Conservation (phyloP, 2,888 invertebrate genomes). For the Eilema griseolum region DNA sequence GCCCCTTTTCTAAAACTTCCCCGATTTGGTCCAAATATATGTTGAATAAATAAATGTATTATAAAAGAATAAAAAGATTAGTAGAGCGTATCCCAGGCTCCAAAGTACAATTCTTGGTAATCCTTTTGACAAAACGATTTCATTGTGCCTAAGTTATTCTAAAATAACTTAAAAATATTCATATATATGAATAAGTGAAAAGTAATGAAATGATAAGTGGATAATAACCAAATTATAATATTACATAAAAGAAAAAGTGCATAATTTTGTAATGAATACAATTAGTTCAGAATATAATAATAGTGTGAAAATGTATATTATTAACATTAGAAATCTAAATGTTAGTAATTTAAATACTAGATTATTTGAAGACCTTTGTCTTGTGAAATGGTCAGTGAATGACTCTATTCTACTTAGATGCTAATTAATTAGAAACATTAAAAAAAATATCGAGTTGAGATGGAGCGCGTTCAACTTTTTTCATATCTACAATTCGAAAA, state of each 20-base stretch:
- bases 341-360: not conserved
- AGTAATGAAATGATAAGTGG: not conserved
- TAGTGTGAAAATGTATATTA: constrained; percentile 7
- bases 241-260: constrained; percentile 9
- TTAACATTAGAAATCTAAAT: not conserved
- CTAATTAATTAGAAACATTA: not conserved
- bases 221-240: not conserved
- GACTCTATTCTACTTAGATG: not conserved
- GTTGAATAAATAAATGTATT: too few species aligned
- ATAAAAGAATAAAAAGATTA: too few species aligned
- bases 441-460: too few species aligned
- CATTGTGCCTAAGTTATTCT: not conserved
- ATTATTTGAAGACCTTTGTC: not conserved
- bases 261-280: not conserved
- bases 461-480: too few species aligned
- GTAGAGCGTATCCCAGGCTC: too few species aligned
- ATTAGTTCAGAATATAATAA: constrained; percentile 8
- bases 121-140: too few species aligned
- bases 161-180: not conserved
- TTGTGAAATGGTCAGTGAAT: not conserved
- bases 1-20: too few species aligned
- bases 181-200: not conserved
- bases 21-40: too few species aligned
- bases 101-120: too few species aligned
- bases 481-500: too few species aligned